Base-by-base conservation (phyloP, 2,888 invertebrate genomes). In the Cheilosia urbana region DNA sequence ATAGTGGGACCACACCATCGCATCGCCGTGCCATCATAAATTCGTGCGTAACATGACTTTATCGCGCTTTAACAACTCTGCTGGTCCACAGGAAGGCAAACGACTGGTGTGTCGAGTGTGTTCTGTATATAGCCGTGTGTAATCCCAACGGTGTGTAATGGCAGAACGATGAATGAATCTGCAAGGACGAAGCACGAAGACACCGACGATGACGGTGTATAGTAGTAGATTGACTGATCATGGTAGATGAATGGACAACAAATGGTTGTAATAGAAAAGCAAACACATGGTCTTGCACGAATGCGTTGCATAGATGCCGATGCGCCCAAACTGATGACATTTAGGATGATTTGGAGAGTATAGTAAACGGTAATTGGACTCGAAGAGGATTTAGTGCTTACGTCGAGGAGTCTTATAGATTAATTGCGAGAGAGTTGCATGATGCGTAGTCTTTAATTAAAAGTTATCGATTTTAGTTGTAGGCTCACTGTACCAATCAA, bases 1-100 rank as follows among this genome's bases (percentile, higher is more conserved):
- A 47, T 53, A n/a, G 53, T 42, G 60, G 58, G 17, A 53, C 49
- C 11, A 37, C 68, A 58, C 34, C 62, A 21, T 57, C 51, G 65
- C 30, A 37, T 63, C 11, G 57, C 51, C 24, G 27, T 55, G 47
- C 45, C 49, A 65, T 79, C 75, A 84, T 84, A 84, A 79, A 84
- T 84, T 84, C 51, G 75, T 84, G 84, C 79, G 79, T 84, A 84
- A 80, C 84, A 84, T 71, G 84, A 75, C 84, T 84, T 84, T 80
- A 84, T 76, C 79, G 84, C 71, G 42, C 79, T 84, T 84, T 80
- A 75, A 84, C 75, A 79, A 80, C 65, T 75, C 69, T 60, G 24
- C 42, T 60, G 34, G n/a, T 42, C 9, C 21, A 37, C 45, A 51
- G 27, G 17, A 19, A 66, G 51, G 53, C 66, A 80, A 80, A 73